Conservation (phyloP, 2,113 vertebrate species). For the Cololabis saira region DNA sequence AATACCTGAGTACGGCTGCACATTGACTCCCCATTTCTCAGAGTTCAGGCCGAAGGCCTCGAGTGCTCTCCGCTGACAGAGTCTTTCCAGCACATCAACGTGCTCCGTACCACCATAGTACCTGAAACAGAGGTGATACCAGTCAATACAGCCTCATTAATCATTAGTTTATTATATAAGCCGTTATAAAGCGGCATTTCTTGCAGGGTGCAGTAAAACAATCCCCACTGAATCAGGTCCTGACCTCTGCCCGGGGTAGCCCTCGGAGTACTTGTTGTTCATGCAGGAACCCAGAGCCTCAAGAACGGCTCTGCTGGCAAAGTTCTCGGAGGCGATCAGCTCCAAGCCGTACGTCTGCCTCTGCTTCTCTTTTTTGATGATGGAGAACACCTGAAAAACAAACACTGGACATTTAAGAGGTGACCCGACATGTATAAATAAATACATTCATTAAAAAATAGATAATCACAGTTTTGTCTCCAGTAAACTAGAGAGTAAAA, state of each 20-base stretch:
- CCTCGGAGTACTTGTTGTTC: constrained; percentile 99
- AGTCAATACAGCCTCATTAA: neutral
- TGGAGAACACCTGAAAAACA: constrained; percentile 86
- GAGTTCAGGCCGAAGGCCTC: constrained; percentile 87
- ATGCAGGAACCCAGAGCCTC: constrained; percentile 97
- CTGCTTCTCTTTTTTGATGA: constrained; percentile 95
- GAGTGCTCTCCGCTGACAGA: constrained; percentile 94
- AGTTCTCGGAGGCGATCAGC: constrained; percentile 96
- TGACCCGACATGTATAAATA: neutral
- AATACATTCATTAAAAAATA: too few relatives aligned
- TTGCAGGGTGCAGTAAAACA: too few relatives aligned
- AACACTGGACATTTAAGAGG: neutral
- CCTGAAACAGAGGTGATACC: constrained; percentile 64
- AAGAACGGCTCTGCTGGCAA: constrained; percentile 93
- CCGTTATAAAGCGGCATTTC: too few relatives aligned
- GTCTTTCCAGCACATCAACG: constrained; percentile 92
- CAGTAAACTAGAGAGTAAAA: neutral
- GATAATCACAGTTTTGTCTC: too few relatives aligned
- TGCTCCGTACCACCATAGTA: constrained; percentile 94
- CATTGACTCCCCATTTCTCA: constrained; percentile 93
- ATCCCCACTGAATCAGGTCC: neutral
- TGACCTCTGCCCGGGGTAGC: constrained; percentile 96
- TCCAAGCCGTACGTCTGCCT: constrained; percentile 91
- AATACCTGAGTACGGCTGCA: constrained; percentile 97
- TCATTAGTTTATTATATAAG: neutral